These are phyloP conservation scores for Coluber constrictor DNA, from an alignment of 2,797 vertebrate genomes.

Conservation along the genomic window DNA sequence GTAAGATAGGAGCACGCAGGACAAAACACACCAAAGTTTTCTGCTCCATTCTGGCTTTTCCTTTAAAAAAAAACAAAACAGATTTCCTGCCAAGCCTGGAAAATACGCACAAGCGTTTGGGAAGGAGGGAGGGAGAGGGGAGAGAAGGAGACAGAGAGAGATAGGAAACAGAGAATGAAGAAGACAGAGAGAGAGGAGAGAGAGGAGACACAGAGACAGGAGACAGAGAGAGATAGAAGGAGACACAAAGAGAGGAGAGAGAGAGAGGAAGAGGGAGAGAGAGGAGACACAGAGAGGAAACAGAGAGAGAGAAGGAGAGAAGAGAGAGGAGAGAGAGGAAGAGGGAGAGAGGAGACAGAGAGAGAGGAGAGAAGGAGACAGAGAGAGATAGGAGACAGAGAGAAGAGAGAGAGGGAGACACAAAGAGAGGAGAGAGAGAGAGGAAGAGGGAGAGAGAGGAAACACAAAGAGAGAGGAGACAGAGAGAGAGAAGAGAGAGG, in stretches of 20 bases:
- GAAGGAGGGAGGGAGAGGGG: neutral
- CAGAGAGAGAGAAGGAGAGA: too few species aligned
- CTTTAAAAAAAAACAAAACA: neutral
- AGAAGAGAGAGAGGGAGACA: too few species aligned
- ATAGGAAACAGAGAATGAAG: too few species aligned
- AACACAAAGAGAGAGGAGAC: too few species aligned
- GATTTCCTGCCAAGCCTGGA: neutral
- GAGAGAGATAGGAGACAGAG: too few species aligned
- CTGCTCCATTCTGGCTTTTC: accelerated
- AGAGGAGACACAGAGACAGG: neutral
- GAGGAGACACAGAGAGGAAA: too few species aligned
- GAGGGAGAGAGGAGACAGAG: too few species aligned
- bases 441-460: too few species aligned
- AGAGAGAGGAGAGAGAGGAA: neutral
- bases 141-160: too few species aligned
- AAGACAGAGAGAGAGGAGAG: neutral
- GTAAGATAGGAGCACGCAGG: conserved; percentile 26
- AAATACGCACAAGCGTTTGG: conserved; percentile 13
- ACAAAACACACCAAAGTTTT: accelerated
- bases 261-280: accelerated
- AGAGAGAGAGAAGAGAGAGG: too few species aligned
- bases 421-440: too few species aligned
- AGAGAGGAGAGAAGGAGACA: too few species aligned
- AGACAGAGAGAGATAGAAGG: neutral
- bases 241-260: neutral